Evolutionary conservation across 2,797 vertebrate species (phyloP), one percentile per base, ranked within the genome.

Genomic region (Spatula versicolor): DNA sequence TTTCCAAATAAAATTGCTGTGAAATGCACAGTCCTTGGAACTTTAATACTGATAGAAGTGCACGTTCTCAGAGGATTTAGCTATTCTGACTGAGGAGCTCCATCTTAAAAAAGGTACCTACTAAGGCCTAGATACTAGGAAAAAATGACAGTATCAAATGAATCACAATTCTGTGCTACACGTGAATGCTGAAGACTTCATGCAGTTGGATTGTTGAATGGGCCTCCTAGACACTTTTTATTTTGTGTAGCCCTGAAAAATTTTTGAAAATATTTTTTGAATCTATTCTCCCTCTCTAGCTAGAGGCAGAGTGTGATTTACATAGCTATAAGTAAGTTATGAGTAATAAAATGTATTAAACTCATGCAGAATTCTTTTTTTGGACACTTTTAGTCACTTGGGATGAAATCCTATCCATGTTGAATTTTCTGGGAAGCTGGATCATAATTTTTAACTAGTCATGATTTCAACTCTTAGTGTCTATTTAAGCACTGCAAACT

Each of bases 401-500:
- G 50, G 83, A 64, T 77, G 23, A 85, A 88, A 90, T 83, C 26
- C 25, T 80, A 86, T 23, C 60, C 48, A 72, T 55, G 50, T 21
- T 82, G 90, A 90, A 68, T 80, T 90, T 82, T 4, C 63, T 86
- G 78, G 46, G 64, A 89, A 71, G 62, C n/a, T 93, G 1, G 0
- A 59, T 86, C 54, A 39, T 59, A 48, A 41, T 73, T 94, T 91
- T 90, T 63, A 90, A 75, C 28, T 56, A 41, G n/a, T 46, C 30
- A 52, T 45, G 31, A 76, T 74, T 88, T 86, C 35, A 72, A 22
- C 23, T 0, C 0, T 50, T 80, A 71, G 21, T 50, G 48, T 45
- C 62, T 92, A 58, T 77, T 93, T 91, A 81, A 90, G 78, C 58
- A 75, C 23, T 78, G 58, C 58, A 93, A 95, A 92, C 92, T 78